Evolutionary conservation across 1,140 invertebrate species (phyloP), one percentile per base, ranked within the genome.

Genomic region (Drosophila prosaltans): DNA sequence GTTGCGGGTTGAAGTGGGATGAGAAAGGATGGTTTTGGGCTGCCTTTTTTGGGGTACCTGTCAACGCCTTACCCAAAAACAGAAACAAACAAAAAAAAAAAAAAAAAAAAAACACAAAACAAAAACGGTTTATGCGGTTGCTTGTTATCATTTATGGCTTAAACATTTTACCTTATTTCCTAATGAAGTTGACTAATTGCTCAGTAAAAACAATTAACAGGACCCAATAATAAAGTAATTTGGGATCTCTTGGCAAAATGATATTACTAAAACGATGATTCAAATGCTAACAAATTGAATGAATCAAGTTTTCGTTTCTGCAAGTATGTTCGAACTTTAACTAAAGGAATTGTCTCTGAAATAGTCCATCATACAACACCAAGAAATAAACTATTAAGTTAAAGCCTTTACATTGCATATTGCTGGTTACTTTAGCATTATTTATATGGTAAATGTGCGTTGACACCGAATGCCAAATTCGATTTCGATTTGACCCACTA

Each of bases 101-200:
- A 51, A 9, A 26, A 51, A 51, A 1, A 16, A 7, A 51, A 24
- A 51, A 26, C 9, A 26, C 26, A 51, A 51, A 26, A 26, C 40
- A 41, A 72, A 70, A 77, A 74, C 77, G 80, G 65, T 72, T 81
- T 81, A 69, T 84, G 81, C 21, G 77, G 81, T 73, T 72, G 63
- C 80, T 74, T 82, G 84, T 88, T 88, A 84, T 89, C 80, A 90
- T 89, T 89, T 89, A 89, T 89, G 84, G 84, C 80, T 84, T 84
- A 88, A 81, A 89, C 84, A 84, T 84, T 89, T 88, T 51, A 51
- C 71, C 68, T 74, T 77, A 74, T 57, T 74, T 66, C 65, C 30
- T 64, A 61, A 66, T 72, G 64, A 66, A 67, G 64, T 72, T 80
- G 78, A 66, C 74, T 76, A 76, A 76, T 76, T 76, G 60, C 64